Conservation (phyloP, 2,797 vertebrate genomes). For the Smutsia gigantea region DNA sequence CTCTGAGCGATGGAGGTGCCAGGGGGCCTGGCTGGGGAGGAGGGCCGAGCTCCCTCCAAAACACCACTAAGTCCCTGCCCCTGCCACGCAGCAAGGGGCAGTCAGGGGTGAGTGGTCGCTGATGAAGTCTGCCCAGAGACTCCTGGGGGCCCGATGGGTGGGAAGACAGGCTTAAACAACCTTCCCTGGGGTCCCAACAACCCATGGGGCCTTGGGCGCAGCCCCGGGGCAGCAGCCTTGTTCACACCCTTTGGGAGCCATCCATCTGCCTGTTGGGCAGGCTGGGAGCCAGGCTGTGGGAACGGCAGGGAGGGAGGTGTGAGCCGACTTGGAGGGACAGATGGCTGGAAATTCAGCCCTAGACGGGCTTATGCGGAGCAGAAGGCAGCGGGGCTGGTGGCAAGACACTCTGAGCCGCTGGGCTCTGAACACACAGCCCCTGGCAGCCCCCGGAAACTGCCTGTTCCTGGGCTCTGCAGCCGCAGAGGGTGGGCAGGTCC, state of each 20-base stretch:
- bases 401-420: not conserved
- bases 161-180: not conserved
- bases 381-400: constrained; percentile 51
- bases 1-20: not conserved
- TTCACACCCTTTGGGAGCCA: constrained; percentile 50
- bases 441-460: not conserved
- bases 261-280: constrained; percentile 73
- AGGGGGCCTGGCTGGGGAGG: not conserved
- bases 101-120: too few species aligned
- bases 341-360: constrained; percentile 74
- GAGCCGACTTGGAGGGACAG: constrained; percentile 73
- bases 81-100: not conserved
- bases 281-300: constrained; percentile 75
- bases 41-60: not conserved
- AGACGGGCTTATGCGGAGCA: constrained; percentile 58
- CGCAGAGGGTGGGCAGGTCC: not conserved
- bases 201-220: not conserved
- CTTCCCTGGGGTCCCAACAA: not conserved
- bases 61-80: not conserved
- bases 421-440: not conserved
- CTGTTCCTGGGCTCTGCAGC: not conserved
- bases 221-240: not conserved
- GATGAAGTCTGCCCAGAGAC: not conserved
- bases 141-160: not conserved
- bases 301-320: constrained; percentile 67